Percentiles rank a stretch among this genome's conserved stretches.
phyloP scores from a whole-genome alignment of 2,797 vertebrate species.

The Masticophis lateralis region DNA sequence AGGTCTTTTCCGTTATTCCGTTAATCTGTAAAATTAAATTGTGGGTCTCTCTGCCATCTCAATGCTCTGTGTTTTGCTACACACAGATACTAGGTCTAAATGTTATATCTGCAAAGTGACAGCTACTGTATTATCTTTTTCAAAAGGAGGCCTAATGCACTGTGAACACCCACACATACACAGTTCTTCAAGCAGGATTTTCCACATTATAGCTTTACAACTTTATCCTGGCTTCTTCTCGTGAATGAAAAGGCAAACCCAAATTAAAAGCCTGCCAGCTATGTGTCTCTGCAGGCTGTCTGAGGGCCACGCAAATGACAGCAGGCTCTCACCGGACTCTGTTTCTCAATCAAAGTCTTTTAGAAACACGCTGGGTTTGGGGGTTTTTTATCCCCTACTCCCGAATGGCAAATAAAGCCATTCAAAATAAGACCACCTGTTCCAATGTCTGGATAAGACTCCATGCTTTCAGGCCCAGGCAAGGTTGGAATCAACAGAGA shows the following conservation, averaged over 20 bases:
- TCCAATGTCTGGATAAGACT: neutral
- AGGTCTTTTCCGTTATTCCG: neutral
- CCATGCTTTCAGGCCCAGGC: fast-evolving
- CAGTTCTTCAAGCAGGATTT: neutral
- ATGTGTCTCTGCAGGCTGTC: neutral
- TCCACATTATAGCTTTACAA: neutral
- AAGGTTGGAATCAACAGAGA: neutral
- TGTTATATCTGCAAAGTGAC: neutral
- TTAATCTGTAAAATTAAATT: neutral
- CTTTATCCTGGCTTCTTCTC: neutral
- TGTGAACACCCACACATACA: neutral
- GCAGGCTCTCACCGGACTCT: neutral
- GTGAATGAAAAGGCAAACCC: neutral
- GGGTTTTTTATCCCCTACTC: neutral
- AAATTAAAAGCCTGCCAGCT: neutral
- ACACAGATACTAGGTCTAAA: too few species aligned
- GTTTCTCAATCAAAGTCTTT: neutral
- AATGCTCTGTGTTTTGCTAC: neutral
- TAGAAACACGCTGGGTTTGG: neutral
- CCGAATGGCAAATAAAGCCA: neutral
- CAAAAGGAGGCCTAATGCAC: neutral
- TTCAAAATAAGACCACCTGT: fast-evolving
- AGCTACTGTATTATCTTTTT: neutral
- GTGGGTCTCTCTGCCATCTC: neutral
- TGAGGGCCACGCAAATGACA: neutral